Conservation (phyloP, 2,113 vertebrate species). For the Cisticola juncidis region DNA sequence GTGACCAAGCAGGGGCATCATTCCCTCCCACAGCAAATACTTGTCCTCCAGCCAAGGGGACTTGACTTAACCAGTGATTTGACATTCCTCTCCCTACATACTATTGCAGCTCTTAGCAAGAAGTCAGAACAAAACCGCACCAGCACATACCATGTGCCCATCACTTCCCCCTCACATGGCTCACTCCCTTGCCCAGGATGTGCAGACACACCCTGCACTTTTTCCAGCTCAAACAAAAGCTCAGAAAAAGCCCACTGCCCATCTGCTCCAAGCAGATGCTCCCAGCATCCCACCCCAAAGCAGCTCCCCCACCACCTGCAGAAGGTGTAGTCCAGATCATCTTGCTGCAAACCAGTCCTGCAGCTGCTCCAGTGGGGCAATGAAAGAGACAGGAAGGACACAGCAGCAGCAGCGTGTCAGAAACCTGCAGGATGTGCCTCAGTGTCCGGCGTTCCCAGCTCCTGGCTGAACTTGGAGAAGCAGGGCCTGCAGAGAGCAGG, state of each 20-base stretch:
- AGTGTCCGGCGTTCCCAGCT: background rate
- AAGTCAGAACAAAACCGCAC: rapidly evolving
- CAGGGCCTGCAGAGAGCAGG: background rate
- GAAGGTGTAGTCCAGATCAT: background rate
- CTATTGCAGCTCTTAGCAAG: background rate
- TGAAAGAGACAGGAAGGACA: background rate
- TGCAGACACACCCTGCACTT: background rate
- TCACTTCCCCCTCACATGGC: too few relatives aligned
- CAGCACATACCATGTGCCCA: rapidly evolving
- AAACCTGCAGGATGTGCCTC: background rate
- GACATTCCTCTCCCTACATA: background rate
- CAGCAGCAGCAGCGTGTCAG: background rate
- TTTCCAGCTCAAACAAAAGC: background rate
- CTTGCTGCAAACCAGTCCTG: background rate
- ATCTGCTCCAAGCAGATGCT: rapidly evolving
- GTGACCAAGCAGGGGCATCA: background rate
- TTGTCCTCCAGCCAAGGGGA: background rate
- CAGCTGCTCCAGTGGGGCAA: background rate
- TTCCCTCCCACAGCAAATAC: background rate
- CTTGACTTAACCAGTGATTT: background rate
- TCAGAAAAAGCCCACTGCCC: background rate
- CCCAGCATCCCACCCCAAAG: rapidly evolving
- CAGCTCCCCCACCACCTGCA: background rate
- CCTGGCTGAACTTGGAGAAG: background rate
- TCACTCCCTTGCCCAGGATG: rapidly evolving